Evolutionary conservation across 2,888 invertebrate species (phyloP), one percentile per base, ranked within the genome.

Genomic region (Dendrolimus pini): DNA sequence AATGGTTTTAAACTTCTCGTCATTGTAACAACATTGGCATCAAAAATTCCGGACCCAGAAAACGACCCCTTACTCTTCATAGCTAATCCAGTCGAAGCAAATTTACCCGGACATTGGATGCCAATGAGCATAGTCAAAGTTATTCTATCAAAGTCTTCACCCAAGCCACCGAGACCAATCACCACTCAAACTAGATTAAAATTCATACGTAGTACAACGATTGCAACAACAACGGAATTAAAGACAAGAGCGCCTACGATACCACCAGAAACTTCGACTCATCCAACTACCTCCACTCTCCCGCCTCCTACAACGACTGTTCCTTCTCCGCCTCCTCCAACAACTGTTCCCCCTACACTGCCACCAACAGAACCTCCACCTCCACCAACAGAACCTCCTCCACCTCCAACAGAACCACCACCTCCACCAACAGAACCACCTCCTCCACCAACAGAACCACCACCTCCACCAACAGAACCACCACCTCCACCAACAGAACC

Each of bases 101-200:
- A 74, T 7, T 71, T 82, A 72, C 82, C 82, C 0, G 74, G 82
- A 3, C 82, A 82, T 59, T 83, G 82, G 82, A 60, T 83, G 1
- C 82, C 82, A 1, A 47, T 68, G 1, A 82, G 79, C 56, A 63
- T 83, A 3, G 59, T 82, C 0, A 81, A 78, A 67, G 13, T 42
- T 12, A 59, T 59, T 55, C 47, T 59, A 41, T 56, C 53, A 54
- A 55, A 58, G 58, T 53, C 59, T 7, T 14, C 54, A n/a, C 41
- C 42, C 12, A 56, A 56, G 14, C 53, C 41, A 41, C 9, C 18
- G 0, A 55, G 41, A n/a, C n/a, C 53, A 42, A 52, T 47, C n/a
- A 56, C 41, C 10, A 59, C 13, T 54, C n/a, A 41, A 0, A 52
- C 41, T 12, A 30, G 1, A 9, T 13, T 59, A 41, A 59, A 59